Percentiles rank a stretch among this genome's conserved stretches.
These are phyloP conservation scores for Lepidochrysops patricia DNA, from an alignment of 2,888 invertebrate genomes.

Conservation along the genomic window DNA sequence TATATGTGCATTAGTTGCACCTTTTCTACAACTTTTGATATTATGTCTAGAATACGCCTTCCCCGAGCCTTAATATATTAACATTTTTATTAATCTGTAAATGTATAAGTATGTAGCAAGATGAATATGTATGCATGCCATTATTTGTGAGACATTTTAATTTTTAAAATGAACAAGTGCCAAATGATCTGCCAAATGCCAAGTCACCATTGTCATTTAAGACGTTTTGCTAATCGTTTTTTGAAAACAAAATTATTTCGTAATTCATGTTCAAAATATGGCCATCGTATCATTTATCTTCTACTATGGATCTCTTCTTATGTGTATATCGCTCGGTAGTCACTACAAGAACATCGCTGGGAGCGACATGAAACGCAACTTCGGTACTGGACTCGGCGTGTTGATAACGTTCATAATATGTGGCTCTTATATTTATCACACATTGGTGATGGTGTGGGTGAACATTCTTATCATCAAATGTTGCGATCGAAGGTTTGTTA, in stretches of 20 bases:
- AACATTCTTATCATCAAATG: slow-evolving; percentile 77
- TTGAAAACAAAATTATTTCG: slow-evolving; percentile 14
- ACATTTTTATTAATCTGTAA: no score
- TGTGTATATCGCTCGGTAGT: slow-evolving; percentile 74
- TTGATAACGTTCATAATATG: slow-evolving; percentile 74
- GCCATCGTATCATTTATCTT: slow-evolving; percentile 32
- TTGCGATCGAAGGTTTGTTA: slow-evolving; percentile 67
- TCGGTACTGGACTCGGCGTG: slow-evolving; percentile 77
- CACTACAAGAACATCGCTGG: slow-evolving; percentile 74
- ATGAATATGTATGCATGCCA: neutral
- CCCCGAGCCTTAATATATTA: no score
- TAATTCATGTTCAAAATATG: slow-evolving; percentile 25
- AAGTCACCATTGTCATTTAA: neutral
- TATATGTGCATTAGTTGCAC: no score
- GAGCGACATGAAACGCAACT: slow-evolving; percentile 64
- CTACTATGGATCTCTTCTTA: slow-evolving; percentile 42
- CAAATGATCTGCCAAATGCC: neutral
- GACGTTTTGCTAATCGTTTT: neutral
- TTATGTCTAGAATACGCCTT: no score
- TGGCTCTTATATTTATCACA: slow-evolving; percentile 74
- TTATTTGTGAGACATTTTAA: neutral
- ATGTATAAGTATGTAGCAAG: no score
- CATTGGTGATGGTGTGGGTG: slow-evolving; percentile 72
- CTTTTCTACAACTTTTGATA: no score
- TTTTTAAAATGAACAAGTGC: neutral